phyloP scores from a whole-genome alignment of 2,888 invertebrate genomes.

The Idaea biselata region DNA sequence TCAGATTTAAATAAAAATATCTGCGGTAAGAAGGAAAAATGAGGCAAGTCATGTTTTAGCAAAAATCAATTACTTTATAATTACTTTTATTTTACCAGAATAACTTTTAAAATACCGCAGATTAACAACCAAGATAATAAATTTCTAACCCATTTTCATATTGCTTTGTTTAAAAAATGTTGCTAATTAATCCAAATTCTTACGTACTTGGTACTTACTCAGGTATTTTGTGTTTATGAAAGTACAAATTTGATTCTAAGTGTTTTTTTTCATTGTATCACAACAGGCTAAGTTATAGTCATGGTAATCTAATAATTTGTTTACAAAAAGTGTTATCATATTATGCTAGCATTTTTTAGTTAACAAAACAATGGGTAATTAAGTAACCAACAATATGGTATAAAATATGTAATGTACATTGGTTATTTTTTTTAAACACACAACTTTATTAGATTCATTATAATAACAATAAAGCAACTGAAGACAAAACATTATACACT shows the following conservation, averaged over 20 bases:
- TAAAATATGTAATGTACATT: background rate
- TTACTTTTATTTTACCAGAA: too few species aligned
- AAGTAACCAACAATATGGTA: background rate
- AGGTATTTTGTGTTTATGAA: background rate
- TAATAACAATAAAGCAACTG: conserved; percentile 45
- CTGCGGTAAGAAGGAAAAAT: background rate
- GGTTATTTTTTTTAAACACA: background rate
- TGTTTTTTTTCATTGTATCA: background rate
- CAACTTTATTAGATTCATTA: background rate
- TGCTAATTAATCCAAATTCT: background rate
- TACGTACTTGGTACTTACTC: too few species aligned
- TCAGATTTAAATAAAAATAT: background rate
- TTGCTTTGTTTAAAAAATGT: background rate
- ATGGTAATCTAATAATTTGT: background rate
- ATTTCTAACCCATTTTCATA: background rate
- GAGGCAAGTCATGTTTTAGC: background rate
- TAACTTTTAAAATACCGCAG: too few species aligned
- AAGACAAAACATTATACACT: conserved; percentile 57
- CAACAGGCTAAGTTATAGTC: background rate
- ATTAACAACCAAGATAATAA: background rate
- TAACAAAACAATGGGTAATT: too few species aligned
- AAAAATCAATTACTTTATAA: background rate
- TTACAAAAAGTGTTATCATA: too few species aligned
- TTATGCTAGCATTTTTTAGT: too few species aligned
- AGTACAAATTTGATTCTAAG: background rate